Evolutionary conservation across 2,888 invertebrate species (phyloP).

Genomic region (Xylocampa areola): DNA sequence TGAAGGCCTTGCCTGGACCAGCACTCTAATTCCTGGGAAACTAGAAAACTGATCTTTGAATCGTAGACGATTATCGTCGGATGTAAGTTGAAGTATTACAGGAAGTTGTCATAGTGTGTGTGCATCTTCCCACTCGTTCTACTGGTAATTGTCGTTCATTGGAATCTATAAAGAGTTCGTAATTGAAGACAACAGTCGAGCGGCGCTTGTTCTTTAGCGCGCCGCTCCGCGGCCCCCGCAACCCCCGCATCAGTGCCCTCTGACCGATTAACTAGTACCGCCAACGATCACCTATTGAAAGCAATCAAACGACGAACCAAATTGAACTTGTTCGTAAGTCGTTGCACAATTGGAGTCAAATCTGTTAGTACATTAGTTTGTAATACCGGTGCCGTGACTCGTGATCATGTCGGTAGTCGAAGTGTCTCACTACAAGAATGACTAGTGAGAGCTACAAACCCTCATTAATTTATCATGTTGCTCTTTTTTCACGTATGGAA

Average conservation of each 20-base stretch:
- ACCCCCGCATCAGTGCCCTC: slow-evolving; percentile 36
- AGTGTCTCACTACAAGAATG: too few species aligned
- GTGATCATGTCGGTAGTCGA: too few species aligned
- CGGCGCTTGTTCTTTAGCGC: slow-evolving; percentile 21
- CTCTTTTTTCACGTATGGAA: too few species aligned
- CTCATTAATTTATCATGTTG: too few species aligned
- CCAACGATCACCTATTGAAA: slow-evolving; percentile 54
- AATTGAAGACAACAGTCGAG: slow-evolving; percentile 62
- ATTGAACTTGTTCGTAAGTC: slow-evolving; percentile 26
- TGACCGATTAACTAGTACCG: slow-evolving; percentile 44
- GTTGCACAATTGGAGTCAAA: slow-evolving; percentile 22
- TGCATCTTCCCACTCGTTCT: slow-evolving; percentile 34
- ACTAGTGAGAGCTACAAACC: too few species aligned
- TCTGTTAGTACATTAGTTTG: background rate
- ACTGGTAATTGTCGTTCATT: slow-evolving; percentile 69
- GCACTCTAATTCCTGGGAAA: too few species aligned
- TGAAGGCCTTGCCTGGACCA: too few species aligned
- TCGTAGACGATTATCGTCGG: too few species aligned
- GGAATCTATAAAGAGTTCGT: slow-evolving; percentile 63
- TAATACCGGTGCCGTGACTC: background rate
- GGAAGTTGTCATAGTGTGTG: slow-evolving; percentile 23
- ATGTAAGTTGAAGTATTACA: slow-evolving; percentile 16
- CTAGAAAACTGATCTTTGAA: too few species aligned
- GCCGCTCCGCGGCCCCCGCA: slow-evolving; percentile 14
- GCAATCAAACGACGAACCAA: slow-evolving; percentile 58